Percentiles rank a stretch among this genome's conserved stretches.
These are phyloP conservation scores for Ictalurus furcatus DNA, from an alignment of 2,113 vertebrate genomes.

Conservation along the genomic window DNA sequence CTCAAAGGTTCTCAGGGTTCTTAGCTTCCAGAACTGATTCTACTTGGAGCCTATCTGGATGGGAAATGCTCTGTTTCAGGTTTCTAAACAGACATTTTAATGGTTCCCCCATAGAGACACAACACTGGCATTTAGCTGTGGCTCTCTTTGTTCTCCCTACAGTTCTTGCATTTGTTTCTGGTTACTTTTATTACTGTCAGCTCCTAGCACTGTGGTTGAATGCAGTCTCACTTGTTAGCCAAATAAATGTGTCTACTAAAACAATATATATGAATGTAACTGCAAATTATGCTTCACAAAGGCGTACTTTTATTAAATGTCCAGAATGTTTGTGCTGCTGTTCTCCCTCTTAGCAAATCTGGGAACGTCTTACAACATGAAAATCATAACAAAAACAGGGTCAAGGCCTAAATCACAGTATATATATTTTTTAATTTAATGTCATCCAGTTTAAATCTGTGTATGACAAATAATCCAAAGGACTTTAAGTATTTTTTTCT, in stretches of 20 bases:
- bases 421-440: not conserved
- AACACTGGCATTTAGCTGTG: not conserved
- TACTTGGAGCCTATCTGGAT: not conserved
- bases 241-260: not conserved
- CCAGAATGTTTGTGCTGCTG: not conserved
- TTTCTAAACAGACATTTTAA: not conserved
- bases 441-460: not conserved
- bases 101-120: not conserved
- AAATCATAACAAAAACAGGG: not conserved
- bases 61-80: not conserved
- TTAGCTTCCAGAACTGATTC: not conserved
- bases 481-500: not conserved
- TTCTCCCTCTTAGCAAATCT: not conserved
- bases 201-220: not conserved
- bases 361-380: not conserved
- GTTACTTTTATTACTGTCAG: not conserved
- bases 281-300: not conserved
- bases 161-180: constrained; percentile 4
- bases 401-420: not conserved
- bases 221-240: not conserved
- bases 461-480: not conserved
- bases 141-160: not conserved
- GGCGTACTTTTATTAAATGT: not conserved
- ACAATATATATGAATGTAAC: not conserved
- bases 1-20: not conserved